These are phyloP conservation scores for Tiphia femorata DNA, from an alignment of 2,888 invertebrate genomes.

Conservation along the genomic window DNA sequence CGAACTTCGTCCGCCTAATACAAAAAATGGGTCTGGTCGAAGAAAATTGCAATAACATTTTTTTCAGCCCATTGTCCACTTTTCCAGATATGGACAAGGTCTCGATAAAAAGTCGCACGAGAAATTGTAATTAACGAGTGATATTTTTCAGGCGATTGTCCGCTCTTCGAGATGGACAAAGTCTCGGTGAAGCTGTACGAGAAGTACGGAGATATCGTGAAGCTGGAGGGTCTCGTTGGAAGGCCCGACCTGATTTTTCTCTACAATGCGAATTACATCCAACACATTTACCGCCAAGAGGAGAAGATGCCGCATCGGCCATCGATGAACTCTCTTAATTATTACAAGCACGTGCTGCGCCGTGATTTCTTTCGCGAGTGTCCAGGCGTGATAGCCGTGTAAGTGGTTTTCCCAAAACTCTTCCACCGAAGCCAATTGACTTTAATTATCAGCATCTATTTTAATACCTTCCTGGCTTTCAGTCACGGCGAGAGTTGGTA, in stretches of 20 bases:
- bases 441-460: background rate
- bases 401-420: conserved; percentile 62
- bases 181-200: conserved; percentile 74
- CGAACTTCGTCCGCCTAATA: no score
- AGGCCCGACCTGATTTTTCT: conserved; percentile 82
- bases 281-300: conserved; percentile 78
- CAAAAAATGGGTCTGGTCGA: no score
- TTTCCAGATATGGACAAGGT: no score
- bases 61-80: no score
- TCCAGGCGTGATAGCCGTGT: conserved; percentile 82
- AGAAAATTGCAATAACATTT: no score
- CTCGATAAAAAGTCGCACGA: no score
- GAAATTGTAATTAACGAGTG: no score
- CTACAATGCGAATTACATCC: conserved; percentile 79
- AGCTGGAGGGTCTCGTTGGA: conserved; percentile 77
- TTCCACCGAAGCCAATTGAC: background rate
- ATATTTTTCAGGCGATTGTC: conserved; percentile 72
- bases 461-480: conserved; percentile 36
- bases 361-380: conserved; percentile 78
- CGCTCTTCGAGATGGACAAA: conserved; percentile 78
- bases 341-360: conserved; percentile 78
- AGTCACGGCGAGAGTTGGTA: conserved; percentile 89
- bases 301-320: conserved; percentile 79
- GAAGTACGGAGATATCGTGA: conserved; percentile 78
- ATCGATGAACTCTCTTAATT: conserved; percentile 82